Base-by-base conservation (phyloP, 2,797 vertebrate genomes). In the Sparus aurata region DNA sequence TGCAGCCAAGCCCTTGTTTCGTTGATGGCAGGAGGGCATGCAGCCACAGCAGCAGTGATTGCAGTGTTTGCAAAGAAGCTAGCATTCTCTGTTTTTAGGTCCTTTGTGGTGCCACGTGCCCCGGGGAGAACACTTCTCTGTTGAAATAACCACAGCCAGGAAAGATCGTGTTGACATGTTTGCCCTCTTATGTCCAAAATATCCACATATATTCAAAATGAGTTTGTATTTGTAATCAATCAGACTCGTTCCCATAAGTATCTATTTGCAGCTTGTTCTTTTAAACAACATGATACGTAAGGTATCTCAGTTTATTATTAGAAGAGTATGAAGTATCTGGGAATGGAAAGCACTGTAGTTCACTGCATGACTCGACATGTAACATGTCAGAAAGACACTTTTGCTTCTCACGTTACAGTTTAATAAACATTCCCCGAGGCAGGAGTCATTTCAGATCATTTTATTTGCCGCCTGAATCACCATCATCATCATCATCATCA, bases 321-420 rank as follows among this genome's bases (percentile, higher is more conserved):
- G 16, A 43, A 53, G 65, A 74, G 27, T 3, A 46, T 9, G 11
- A 69, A 60, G 43, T 2, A 64, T 8, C 23, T 30, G 7, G 8
- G 53, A 12, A 12, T 61, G 63, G 27, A 30, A 43, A 41, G 22
- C 2, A 4, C 15, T 59, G 22, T 45, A 25, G 12, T 62, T 70
- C 45, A 41, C n/a, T 71, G 11, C 84, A 68, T 82, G 85, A 86
- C 43, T 62, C 57, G 77, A 80, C 90, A 87, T 69, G 89, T 62
- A 5, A 67, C 69, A 79, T 27, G 20, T 72, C 67, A 54, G 67
- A 78, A 53, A 79, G 72, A 80, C 67, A 73, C 52, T 30, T 71
- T 57, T 0, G 2, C 17, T 60, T 69, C 78, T 89, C 71, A 34
- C 2, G n/a, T 73, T 41, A 23, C 68, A n/a, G 43, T 34, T 68